Evolutionary conservation across 1,140 invertebrate species (phyloP), one percentile per base, ranked within the genome.

Genomic region (Lerema accius): DNA sequence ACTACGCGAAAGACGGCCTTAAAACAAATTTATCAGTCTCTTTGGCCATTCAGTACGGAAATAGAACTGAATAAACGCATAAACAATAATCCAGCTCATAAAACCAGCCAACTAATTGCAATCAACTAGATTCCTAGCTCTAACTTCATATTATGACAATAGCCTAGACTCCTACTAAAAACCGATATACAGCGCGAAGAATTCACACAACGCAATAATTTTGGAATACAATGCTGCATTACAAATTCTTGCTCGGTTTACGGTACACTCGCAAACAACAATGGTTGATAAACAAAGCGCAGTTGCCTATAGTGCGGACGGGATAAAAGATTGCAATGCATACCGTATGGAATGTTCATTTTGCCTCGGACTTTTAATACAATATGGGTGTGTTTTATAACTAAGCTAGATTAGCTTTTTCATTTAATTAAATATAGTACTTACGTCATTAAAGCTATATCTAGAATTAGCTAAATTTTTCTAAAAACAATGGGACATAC

Each of bases 221-320:
- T 58, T 63, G 46, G 53, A 66, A 60, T 68, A 71, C 66, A 74
- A 70, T 56, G 65, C 51, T 65, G 67, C 69, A 67, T 72, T 65
- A 58, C 65, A 19, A 64, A 68, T 49, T 65, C 62, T 40, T 42
- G 56, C 14, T 40, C 32, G 60, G 49, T 62, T 59, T 66, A 66
- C 53, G 49, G 23, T 53, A 55, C 63, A 56, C 35, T 65, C 59
- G 60, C 50, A 77, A 71, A 69, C 35, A 80, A 82, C 80, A 82
- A 82, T 80, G 73, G 64, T 71, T 69, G 68, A 80, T 82, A 82
- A 78, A 82, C 70, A 68, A 56, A 71, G 60, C 65, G 53, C 6
- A 43, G 53, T 56, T 56, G 53, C 39, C 53, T 32, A 56, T 43
- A 45, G 53, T 32, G 28, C 28, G 26, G 28, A 58, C 26, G 53